phyloP scores from a whole-genome alignment of 92 coral and sea anemone genomes.

The Plumapathes pennacea region DNA sequence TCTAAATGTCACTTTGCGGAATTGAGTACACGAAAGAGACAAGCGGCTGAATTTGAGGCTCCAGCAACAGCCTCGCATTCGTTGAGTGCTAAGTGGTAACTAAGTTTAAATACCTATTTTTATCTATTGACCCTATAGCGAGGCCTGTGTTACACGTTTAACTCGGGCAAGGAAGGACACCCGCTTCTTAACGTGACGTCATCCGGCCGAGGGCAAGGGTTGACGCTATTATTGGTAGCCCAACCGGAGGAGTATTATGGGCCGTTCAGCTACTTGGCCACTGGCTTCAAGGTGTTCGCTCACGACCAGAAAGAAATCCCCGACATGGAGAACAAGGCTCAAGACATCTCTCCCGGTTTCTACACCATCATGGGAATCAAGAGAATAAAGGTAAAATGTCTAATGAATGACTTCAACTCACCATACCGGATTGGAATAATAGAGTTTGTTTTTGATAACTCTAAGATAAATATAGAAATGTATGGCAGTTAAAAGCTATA shows the following conservation, averaged over 20 bases:
- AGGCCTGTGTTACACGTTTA: constrained; percentile 63
- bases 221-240: constrained; percentile 27
- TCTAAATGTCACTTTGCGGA: no score
- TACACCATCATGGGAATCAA: constrained; percentile 23
- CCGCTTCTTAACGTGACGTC: constrained; percentile 11
- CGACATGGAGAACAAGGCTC: constrained; percentile 15
- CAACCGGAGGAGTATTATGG: constrained; percentile 63
- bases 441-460: no score
- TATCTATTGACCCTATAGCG: no score
- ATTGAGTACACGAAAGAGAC: no score
- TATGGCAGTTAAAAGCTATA: no score
- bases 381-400: constrained; percentile 35
- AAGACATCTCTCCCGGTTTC: constrained; percentile 36
- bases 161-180: constrained; percentile 48
- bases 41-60: no score
- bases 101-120: no score
- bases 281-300: constrained; percentile 40
- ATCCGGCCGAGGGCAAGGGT: constrained; percentile 16
- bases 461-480: no score
- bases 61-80: no score
- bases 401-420: no score
- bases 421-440: no score
- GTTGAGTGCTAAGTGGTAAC: no score
- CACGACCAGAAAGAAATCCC: constrained; percentile 43
- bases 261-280: constrained; percentile 12